Evolutionary conservation across 2,113 vertebrate species (phyloP).

Genomic region (Alligator mississippiensis): DNA sequence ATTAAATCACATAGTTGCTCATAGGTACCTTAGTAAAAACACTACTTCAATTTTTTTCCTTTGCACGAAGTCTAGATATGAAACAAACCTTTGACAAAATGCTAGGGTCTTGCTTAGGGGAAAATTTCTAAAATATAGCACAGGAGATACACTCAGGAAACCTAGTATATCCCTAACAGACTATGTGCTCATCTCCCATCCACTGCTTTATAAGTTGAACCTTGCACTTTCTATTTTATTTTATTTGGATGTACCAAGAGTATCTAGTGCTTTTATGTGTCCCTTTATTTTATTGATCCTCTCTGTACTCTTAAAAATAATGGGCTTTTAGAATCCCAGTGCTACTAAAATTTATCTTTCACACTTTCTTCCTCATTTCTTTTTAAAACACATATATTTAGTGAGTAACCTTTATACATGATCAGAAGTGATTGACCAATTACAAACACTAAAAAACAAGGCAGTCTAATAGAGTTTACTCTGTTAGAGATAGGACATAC

Average conservation of each 20-base stretch:
- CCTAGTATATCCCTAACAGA: constrained; percentile 26
- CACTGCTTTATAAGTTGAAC: not conserved
- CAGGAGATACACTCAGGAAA: constrained; percentile 31
- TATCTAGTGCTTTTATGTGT: constrained; percentile 77
- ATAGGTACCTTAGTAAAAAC: constrained; percentile 50
- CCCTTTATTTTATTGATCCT: constrained; percentile 80
- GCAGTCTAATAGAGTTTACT: constrained; percentile 39
- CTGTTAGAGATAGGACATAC: constrained; percentile 14
- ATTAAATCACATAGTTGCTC: constrained; percentile 53
- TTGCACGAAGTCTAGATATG: constrained; percentile 17
- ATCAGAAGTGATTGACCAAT: constrained; percentile 51
- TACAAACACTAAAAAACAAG: constrained; percentile 27
- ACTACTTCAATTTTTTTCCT: constrained; percentile 17
- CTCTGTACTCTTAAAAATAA: constrained; percentile 79
- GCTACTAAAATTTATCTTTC: constrained; percentile 76
- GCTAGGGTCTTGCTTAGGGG: constrained; percentile 32
- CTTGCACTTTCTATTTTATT: constrained; percentile 56
- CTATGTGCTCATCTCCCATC: constrained; percentile 7
- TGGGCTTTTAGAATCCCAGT: constrained; percentile 76
- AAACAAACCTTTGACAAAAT: constrained; percentile 66
- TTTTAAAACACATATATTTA: constrained; percentile 66
- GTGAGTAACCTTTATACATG: constrained; percentile 59
- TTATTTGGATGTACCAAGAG: constrained; percentile 71
- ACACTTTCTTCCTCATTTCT: constrained; percentile 65
- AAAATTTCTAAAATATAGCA: constrained; percentile 54